Percentiles rank a stretch among this genome's conserved stretches.
Conservation (phyloP, 2,888 invertebrate species). For the Cephus pygmeus region DNA sequence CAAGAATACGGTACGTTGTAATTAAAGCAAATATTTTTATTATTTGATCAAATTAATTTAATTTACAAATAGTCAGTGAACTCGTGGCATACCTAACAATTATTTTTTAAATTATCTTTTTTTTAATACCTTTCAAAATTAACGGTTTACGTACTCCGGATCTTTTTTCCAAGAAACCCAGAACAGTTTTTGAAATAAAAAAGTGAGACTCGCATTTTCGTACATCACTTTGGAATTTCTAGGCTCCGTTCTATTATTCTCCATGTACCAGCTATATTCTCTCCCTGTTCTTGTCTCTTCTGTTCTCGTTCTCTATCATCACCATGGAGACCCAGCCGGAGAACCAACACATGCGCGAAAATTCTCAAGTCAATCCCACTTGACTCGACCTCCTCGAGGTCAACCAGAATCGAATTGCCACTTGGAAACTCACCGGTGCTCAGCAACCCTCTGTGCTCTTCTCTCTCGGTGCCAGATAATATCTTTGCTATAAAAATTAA, state of each 20-base stretch:
- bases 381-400: slow-evolving; percentile 8
- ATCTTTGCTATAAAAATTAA: neutral
- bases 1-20: neutral
- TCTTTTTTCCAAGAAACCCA: no score
- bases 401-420: slow-evolving; percentile 6
- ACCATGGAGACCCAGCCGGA: slow-evolving; percentile 2
- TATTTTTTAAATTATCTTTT: no score
- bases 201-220: neutral
- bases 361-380: slow-evolving; percentile 10
- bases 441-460: neutral
- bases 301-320: neutral
- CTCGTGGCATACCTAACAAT: no score
- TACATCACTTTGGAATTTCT: neutral
- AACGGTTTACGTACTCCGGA: no score
- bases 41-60: no score
- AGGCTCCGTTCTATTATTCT: neutral
- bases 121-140: no score
- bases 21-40: no score
- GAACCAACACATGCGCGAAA: slow-evolving; percentile 9
- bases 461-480: neutral
- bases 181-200: no score
- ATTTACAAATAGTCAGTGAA: no score
- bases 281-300: neutral
- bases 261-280: neutral
- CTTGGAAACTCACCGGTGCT: neutral